Conservation (phyloP, 1,140 invertebrate species). For the Leucophenga varia region DNA sequence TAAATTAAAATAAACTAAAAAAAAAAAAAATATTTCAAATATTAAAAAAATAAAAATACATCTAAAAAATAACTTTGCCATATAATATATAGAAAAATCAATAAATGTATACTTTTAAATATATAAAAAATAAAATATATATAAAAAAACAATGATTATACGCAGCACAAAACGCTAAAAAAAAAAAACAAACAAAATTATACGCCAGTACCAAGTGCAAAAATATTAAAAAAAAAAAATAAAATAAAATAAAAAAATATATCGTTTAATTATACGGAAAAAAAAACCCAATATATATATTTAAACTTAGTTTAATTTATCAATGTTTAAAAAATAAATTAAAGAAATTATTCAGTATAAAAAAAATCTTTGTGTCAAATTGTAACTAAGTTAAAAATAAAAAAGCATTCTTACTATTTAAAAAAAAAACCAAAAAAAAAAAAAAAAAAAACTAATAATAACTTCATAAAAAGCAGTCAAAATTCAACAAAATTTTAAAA, state of each 20-base stretch:
- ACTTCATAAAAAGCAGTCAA: constrained; percentile 24
- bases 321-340: constrained; percentile 9
- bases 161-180: constrained; percentile 32
- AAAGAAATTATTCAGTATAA: constrained; percentile 13
- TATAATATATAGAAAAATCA: constrained; percentile 1
- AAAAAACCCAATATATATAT: constrained; percentile 1
- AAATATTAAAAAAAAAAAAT: constrained; percentile 21
- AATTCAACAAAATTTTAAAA: constrained; percentile 55
- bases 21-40: constrained; percentile 17
- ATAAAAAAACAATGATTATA: constrained; percentile 32
- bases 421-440: constrained; percentile 6
- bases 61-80: constrained; percentile 25
- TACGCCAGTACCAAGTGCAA: constrained; percentile 41
- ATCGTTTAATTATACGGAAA: neutral
- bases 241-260: constrained; percentile 17
- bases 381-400: constrained; percentile 26
- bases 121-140: constrained; percentile 3
- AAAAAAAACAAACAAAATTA: constrained; percentile 10
- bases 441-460: neutral
- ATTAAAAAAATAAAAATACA: constrained; percentile 15
- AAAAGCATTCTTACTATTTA: constrained; percentile 2
- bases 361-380: constrained; percentile 45
- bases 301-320: neutral
- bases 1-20: constrained; percentile 27
- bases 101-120: constrained; percentile 17